Evolutionary conservation across 2,113 vertebrate genomes (phyloP).

Genomic region (Corydoras sp.): DNA sequence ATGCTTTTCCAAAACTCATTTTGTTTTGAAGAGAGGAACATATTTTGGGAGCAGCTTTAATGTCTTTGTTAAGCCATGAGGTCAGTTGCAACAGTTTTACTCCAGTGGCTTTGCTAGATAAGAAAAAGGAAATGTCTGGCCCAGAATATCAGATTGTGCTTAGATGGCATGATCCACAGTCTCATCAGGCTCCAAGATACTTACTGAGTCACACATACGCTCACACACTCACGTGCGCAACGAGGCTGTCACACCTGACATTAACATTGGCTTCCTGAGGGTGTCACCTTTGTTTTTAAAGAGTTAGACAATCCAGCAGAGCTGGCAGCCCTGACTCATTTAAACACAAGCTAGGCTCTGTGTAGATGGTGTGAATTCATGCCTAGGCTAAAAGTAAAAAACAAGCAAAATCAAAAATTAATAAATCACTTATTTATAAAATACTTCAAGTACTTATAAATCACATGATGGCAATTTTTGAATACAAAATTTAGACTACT

Average conservation of each 20-base stretch:
- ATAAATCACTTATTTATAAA: neutral
- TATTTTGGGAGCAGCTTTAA: conserved; percentile 19
- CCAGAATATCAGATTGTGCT: conserved; percentile 49
- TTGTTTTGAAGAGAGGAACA: conserved; percentile 14
- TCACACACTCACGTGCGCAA: neutral
- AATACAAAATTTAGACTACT: no score
- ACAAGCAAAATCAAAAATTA: neutral
- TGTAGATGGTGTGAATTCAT: neutral
- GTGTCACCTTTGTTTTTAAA: conserved; percentile 45
- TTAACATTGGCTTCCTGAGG: conserved; percentile 34
- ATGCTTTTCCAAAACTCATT: conserved; percentile 16
- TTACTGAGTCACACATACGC: conserved; percentile 11
- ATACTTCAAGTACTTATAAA: neutral
- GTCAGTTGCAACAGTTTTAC: conserved; percentile 26
- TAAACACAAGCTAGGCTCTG: neutral
- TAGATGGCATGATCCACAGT: conserved; percentile 61
- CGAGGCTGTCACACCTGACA: conserved; percentile 16
- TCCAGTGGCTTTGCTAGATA: conserved; percentile 50
- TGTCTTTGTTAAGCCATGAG: conserved; percentile 30
- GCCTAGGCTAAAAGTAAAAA: conserved; percentile 3
- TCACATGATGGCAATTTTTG: no score
- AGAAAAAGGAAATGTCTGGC: conserved; percentile 50
- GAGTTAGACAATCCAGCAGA: conserved; percentile 17
- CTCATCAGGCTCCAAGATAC: conserved; percentile 53
- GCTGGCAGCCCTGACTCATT: conserved; percentile 14